Conservation (phyloP, 2,113 vertebrate species). For the Asarcornis scutulata region DNA sequence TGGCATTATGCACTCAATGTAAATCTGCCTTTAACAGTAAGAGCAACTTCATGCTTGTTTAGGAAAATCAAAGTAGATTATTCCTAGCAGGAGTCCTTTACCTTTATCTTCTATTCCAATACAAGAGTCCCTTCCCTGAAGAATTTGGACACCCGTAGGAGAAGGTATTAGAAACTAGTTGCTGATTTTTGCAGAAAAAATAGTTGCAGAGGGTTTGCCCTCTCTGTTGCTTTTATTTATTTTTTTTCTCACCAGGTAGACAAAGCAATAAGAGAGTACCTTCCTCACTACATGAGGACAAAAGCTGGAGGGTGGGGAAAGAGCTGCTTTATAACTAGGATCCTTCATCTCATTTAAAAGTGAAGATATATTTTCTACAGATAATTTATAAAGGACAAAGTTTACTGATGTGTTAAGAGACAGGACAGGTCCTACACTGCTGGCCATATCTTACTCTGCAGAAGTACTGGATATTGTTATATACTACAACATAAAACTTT, state of each 20-base stretch:
- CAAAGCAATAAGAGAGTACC: neutral
- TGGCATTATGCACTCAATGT: fast-evolving
- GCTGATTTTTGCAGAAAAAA: neutral
- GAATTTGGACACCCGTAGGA: neutral
- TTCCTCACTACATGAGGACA: neutral
- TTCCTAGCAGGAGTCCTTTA: neutral
- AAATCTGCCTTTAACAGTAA: neutral
- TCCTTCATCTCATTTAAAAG: neutral
- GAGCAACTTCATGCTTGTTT: fast-evolving
- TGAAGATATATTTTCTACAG: neutral
- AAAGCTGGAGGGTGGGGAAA: neutral
- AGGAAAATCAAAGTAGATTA: neutral
- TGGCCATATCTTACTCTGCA: neutral
- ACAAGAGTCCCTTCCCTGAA: neutral
- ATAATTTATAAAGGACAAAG: neutral
- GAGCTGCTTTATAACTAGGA: neutral
- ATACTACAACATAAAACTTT: neutral
- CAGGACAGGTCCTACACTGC: neutral
- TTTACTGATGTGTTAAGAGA: neutral
- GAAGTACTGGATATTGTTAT: neutral
- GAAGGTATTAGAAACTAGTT: neutral
- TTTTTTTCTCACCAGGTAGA: neutral
- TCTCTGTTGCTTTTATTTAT: neutral
- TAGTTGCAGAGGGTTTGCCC: neutral
- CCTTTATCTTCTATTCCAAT: too few species aligned